Base-by-base conservation (phyloP, 2,113 vertebrate genomes). In the Rostratula benghalensis region DNA sequence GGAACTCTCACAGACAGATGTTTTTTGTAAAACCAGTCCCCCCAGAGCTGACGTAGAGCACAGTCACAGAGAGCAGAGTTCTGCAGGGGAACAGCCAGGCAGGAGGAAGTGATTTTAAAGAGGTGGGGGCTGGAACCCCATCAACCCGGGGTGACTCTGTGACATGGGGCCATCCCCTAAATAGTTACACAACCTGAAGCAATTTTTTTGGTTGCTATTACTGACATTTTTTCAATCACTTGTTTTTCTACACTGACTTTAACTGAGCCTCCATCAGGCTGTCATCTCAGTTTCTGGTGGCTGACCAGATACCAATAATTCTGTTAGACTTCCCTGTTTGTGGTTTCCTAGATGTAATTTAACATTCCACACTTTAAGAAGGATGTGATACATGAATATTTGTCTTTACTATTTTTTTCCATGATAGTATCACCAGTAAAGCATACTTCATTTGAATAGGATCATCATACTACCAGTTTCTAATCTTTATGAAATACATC, bases 21-120 rank as follows among this genome's bases (percentile, higher is more conserved):
- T 0, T n/a, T 89, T 81, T n/a, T 68, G 59, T 89, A 63, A 53
- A 86, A 51, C 6, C 48, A 17, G 70, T 19, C 31, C 35, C 24
- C 57, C 61, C 86, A 68, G 70, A 61, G 67, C 60, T 37, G 48
- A 16, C 22, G 7, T 24, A n/a, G 41, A 31, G 35, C 39, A 43
- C 13, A 28, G 84, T 46, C 69, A 15, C n/a, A 2, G 46, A 20
- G 37, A 25, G 18, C 18, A 6, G 35, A 37, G 41, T 0, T 1
- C 39, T 21, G 9, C 23, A 56, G 64, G 37, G 76, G 35, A 67
- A 20, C 0, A 0, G 45, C 0, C 5, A 59, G 45, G 82, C 1
- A 1, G 60, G 64, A 63, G 57, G 80, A 86, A 86, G 45, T 23
- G 4, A 80, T 80, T 50, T 75, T 35, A 6, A 60, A 50, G 31